Percentiles rank a stretch among this genome's conserved stretches.
phyloP scores from a whole-genome alignment of 2,797 vertebrate genomes.

The Gambusia yucatana region DNA sequence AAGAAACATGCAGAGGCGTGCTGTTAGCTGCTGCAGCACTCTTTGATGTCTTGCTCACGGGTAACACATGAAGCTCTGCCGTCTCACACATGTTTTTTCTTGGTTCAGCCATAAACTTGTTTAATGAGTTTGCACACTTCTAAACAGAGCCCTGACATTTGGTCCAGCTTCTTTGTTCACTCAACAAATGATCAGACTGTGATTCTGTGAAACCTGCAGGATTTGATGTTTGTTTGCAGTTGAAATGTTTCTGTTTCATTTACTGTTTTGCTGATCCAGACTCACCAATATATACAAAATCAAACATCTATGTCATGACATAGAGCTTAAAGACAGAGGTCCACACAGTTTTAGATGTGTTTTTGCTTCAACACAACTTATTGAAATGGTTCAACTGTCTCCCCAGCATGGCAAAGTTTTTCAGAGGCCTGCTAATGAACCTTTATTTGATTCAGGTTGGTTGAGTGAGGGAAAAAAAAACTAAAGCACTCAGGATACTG shows the following conservation, averaged over 20 bases:
- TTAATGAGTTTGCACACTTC: constrained; percentile 63
- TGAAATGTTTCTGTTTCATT: constrained; percentile 14
- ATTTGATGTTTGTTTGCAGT: constrained; percentile 19
- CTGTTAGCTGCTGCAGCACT: constrained; percentile 61
- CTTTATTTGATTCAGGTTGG: neutral
- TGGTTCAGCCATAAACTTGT: constrained; percentile 58
- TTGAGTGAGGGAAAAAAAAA: neutral
- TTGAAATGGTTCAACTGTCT: neutral
- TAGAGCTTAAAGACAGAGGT: neutral
- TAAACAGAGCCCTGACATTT: constrained; percentile 68
- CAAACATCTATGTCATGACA: neutral
- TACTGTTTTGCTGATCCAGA: neutral
- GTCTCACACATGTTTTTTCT: constrained; percentile 51
- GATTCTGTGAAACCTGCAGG: constrained; percentile 28
- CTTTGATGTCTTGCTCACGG: constrained; percentile 75
- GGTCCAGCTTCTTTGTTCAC: constrained; percentile 42
- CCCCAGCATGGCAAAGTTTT: neutral
- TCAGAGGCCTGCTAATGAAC: neutral
- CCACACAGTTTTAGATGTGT: neutral
- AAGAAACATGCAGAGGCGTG: constrained; percentile 58
- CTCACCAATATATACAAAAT: neutral
- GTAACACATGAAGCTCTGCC: constrained; percentile 52
- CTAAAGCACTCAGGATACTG: neutral
- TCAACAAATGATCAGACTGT: constrained; percentile 38
- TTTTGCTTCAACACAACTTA: neutral